Base-by-base conservation (phyloP, 1,140 invertebrate genomes). In the Copidosoma floridanum region DNA sequence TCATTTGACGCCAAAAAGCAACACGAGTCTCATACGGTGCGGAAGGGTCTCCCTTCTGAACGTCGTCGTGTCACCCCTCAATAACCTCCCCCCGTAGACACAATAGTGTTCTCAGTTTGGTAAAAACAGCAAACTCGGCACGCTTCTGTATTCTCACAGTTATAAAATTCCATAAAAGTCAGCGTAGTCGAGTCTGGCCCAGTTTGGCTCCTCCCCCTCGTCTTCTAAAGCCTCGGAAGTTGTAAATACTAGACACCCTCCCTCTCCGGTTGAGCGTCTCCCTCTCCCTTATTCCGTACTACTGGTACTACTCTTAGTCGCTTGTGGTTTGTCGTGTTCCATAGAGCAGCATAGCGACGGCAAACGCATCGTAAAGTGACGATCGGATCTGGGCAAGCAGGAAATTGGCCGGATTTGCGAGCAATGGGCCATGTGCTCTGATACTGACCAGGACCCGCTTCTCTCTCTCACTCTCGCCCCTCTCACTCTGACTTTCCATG, bases 391-490 rank as follows among this genome's bases (percentile, higher is more conserved):
- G 72, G 71, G 70, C 64, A 70, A 63, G 66, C 70, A 74, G 77
- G 77, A 80, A 79, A 81, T 80, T 80, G 77, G 77, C 71, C 77
- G 74, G 75, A 77, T 79, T 78, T 68, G 72, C 70, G 74, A 64
- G 77, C 77, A 81, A 81, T 81, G 79, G 75, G 74, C 74, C 77
- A 68, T 81, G 76, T n/a, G n/a, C n/a, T n/a, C 73, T 78, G 77
- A 72, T 75, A 77, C 69, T 68, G 67, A 55, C 38, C 46, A 38
- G 50, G 35, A 8, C 12, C 55, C 38, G 35, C 40, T n/a, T 44
- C 61, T 41, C 32, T 44, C 27, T 41, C 40, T n/a, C 23, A 18
- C 48, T 20, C 10, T 24, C 20, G 8, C 5, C 21, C 6, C 43
- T 51, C 16, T 38, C n/a, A n/a, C n/a, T 54, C 40, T 53, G 43